Evolutionary conservation across 2,888 invertebrate genomes (phyloP), one percentile per base, ranked within the genome.

Genomic region (Phortica okadai): DNA sequence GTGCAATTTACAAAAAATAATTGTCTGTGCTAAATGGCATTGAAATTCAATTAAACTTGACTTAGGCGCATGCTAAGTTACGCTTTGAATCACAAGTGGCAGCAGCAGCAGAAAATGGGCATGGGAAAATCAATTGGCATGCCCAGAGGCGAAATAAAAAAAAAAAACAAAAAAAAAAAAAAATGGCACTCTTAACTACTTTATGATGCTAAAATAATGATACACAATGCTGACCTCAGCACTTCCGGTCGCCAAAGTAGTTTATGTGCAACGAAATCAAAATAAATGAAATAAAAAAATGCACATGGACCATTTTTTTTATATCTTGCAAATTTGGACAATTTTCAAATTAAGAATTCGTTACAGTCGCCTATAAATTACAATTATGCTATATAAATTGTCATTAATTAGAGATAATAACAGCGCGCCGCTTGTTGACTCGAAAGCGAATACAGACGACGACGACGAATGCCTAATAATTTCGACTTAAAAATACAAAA

Each of bases 331-430:
- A n/a, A 45, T 69, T n/a, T 21, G 45, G 45, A 50, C 69, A 69
- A 69, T 69, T 69, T 69, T 69, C 45, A 69, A 69, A 69, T 69
- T 69, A 69, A 69, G 69, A 77, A 82, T 79, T 80, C 73, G 78
- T 67, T 73, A 78, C 75, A 75, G 78, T 79, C 77, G 77, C 73
- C 81, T 78, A 80, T 80, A 81, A 80, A 80, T 79, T 76, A 62
- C 69, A 66, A 69, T 79, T 81, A 79, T 80, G 76, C 80, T 64
- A 76, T 79, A 82, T 82, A 82, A 82, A 82, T 81, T 81, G 77
- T 75, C 77, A 77, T 78, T 82, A 81, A 81, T 82, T 82, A 82
- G 77, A 81, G 80, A 74, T 78, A 78, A 80, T 80, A 80, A 80
- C 79, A 77, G 79, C 74, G 69, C 69, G 16, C 50, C 50, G 50